Evolutionary conservation across 2,888 invertebrate genomes (phyloP), one percentile per base, ranked within the genome.

Genomic region (Chorisops tibialis): DNA sequence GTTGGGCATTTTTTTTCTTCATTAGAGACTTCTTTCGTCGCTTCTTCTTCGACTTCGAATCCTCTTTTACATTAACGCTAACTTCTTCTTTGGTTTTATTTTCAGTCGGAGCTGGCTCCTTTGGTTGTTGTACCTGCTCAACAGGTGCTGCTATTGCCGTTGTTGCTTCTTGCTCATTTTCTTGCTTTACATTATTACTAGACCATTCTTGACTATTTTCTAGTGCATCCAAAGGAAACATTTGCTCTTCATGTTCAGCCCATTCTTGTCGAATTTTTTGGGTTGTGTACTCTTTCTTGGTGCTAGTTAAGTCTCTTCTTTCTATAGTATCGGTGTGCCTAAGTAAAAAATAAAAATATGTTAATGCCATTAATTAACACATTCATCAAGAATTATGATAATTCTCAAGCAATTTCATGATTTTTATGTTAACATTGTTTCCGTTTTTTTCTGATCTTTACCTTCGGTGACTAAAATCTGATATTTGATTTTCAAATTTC

Each of bases 1-100:
- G 83, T 70, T 87, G 87, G 0, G 83, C 80, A 69, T 88, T 87
- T 74, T 91, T 91, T 79, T 89, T 89, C 78, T 89, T 91, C 77
- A 89, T 86, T 68, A 87, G 82, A 37, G 86, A 85, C 81, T 87
- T 90, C 80, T 89, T 87, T 68, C 89, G 87, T 60, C 90, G 85
- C 75, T 88, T 89, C 75, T 90, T 87, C 73, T 91, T 91, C 70
- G 69, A 71, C 58, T 78, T 77, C 11, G 72, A 70, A 48, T 76
- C 77, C 51, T 78, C 78, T 63, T 83, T 84, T 18, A 80, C 81
- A 63, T 81, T 83, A 47, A 80, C 70, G 68, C 71, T 78, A 39
- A 39, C 35, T 48, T 65, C 65, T 38, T 59, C 59, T 59, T 54
- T 58, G 52, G 56, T 48, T 37, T 59, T 54, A 12, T n/a, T 54